Evolutionary conservation across 2,113 vertebrate species (phyloP), one percentile per base, ranked within the genome.

Genomic region (Psittacara wagleri): DNA sequence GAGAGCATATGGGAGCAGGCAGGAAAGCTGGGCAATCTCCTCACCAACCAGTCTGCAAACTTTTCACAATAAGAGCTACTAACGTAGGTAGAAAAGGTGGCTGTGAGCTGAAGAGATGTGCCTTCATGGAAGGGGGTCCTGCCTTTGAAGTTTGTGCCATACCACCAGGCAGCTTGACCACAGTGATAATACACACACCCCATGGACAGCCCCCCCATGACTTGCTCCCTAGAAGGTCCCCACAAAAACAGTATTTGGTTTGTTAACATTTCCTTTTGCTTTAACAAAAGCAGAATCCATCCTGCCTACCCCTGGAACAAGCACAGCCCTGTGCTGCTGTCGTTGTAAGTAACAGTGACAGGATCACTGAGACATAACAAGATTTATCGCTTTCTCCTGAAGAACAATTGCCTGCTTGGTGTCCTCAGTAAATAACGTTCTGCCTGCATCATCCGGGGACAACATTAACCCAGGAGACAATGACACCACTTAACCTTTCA

Each of bases 341-440:
- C 0, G 20, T 83, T 31, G 72, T 67, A 64, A 95, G 94, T 62
- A 96, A n/a, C 91, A 69, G 75, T 51, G 95, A 95, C 96, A 96
- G 95, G 86, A 94, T 97, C 64, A 59, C 96, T 96, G 94, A 95
- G 94, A 96, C 37, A 82, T 78, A 59, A 89, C 94, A 94, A 97
- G 97, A 97, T 97, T 97, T 94, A 97, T 97, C 80, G 77, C 96
- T 96, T 85, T 78, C 91, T 97, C 80, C 91, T 5, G 31, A 69
- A 96, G 96, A 96, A 85, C 1, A 80, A 96, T 92, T 82, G 96
- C 79, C 88, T 96, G 92, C 76, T 96, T 31, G 5, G 35, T 96
- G 94, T 94, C 95, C 93, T 94, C 95, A 89, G 96, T 95, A 96
- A 97, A 96, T 96, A 96, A 97, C 67, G 86, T n/a, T 92, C 93